A percentile compares a stretch with the other conserved stretches of the same genome.
Evolutionary conservation across 2,113 vertebrate species (phyloP).

Genomic region (Eretmochelys imbricata): DNA sequence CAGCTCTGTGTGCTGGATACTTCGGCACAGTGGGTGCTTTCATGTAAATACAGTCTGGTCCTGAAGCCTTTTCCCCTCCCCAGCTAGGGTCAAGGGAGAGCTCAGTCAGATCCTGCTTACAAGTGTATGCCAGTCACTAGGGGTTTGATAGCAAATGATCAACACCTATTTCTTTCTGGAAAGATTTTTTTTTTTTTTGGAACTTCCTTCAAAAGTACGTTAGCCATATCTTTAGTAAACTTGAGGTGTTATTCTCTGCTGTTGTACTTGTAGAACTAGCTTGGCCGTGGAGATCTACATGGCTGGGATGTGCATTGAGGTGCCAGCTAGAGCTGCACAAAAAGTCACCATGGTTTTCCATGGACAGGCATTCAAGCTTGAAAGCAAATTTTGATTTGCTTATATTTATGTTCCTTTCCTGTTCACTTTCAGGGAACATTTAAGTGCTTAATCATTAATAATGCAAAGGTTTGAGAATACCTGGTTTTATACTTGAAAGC

Average conservation of each 20-base stretch:
- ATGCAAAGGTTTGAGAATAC: fast-evolving
- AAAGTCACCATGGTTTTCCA: fast-evolving
- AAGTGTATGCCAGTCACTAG: neutral
- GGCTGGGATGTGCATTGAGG: neutral
- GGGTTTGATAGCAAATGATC: neutral
- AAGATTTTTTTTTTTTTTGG: neutral
- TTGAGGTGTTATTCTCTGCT: neutral
- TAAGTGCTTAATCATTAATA: neutral
- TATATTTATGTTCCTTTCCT: neutral
- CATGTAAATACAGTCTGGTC: no score
- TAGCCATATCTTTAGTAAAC: neutral
- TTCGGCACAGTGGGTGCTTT: no score
- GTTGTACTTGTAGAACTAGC: neutral
- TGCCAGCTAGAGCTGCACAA: neutral
- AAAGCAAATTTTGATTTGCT: fast-evolving
- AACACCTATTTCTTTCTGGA: neutral
- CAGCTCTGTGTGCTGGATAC: no score
- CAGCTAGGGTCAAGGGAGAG: no score
- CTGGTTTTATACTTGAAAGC: neutral
- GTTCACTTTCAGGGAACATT: fast-evolving
- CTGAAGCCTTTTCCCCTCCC: no score
- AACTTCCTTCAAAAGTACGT: fast-evolving
- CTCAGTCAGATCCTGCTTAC: no score
- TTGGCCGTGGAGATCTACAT: fast-evolving
- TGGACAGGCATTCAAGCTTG: neutral